phyloP scores from a whole-genome alignment of 2,888 invertebrate species.

The Drosophila subquinaria region DNA sequence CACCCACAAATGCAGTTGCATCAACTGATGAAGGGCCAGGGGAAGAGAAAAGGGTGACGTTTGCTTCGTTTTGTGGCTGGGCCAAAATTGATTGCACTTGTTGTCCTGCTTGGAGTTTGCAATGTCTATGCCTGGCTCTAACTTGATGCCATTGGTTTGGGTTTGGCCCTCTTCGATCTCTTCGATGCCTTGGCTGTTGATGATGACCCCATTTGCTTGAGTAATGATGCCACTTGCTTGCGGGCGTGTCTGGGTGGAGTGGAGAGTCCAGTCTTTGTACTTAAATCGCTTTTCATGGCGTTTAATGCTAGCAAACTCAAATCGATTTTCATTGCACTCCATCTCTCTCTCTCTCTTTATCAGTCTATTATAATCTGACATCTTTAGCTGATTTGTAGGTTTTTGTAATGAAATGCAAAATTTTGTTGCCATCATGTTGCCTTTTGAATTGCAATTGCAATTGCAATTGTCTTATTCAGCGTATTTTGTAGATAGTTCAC shows the following conservation, averaged over 20 bases:
- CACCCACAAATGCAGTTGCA: slow-evolving; percentile 43
- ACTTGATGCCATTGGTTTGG: neutral
- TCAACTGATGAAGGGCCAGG: neutral
- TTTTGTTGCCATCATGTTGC: slow-evolving; percentile 39
- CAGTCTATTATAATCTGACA: slow-evolving; percentile 18
- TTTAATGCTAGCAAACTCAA: slow-evolving; percentile 45
- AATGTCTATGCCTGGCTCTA: slow-evolving; percentile 14
- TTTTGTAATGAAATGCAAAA: slow-evolving; percentile 64
- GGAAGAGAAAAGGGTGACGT: slow-evolving; percentile 3
- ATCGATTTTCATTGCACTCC: slow-evolving; percentile 54
- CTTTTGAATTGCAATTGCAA: slow-evolving; percentile 35
- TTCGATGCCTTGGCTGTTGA: slow-evolving; percentile 58
- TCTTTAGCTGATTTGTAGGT: slow-evolving; percentile 56
- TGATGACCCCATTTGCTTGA: slow-evolving; percentile 81
- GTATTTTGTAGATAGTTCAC: slow-evolving; percentile 29
- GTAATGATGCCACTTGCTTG: slow-evolving; percentile 77
- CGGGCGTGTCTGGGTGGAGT: slow-evolving; percentile 11
- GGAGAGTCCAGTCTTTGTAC: slow-evolving; percentile 5
- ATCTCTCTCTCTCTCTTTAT: neutral
- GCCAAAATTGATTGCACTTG: slow-evolving; percentile 76
- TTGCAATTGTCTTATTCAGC: slow-evolving; percentile 36
- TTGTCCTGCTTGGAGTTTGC: slow-evolving; percentile 39
- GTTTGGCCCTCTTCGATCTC: slow-evolving; percentile 29
- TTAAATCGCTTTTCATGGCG: slow-evolving; percentile 37
- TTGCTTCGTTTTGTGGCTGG: slow-evolving; percentile 50